phyloP scores from a whole-genome alignment of 2,113 vertebrate genomes.

The Haemorhous mexicanus region DNA sequence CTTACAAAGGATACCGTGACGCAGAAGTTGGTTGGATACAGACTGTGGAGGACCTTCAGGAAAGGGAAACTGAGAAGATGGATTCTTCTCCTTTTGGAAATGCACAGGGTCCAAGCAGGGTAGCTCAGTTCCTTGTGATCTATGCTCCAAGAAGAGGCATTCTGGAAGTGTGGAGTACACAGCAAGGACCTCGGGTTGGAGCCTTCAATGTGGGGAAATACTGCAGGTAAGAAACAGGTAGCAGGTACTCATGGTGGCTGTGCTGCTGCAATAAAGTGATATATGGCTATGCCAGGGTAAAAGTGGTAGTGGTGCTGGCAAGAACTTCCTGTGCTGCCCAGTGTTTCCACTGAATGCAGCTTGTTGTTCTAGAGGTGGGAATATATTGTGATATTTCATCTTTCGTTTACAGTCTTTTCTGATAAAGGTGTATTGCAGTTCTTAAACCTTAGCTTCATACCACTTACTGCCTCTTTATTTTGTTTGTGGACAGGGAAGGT shows the following conservation, averaged over 20 bases:
- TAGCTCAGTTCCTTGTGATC: slow-evolving; percentile 93
- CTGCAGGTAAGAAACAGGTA: slow-evolving; percentile 79
- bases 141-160: slow-evolving; percentile 94
- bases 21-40: slow-evolving; percentile 96
- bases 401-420: not conserved
- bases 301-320: not conserved
- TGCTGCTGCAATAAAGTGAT: not conserved
- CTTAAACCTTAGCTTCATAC: not conserved
- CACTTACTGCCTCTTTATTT: not conserved
- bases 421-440: not conserved
- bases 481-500: not conserved
- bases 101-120: slow-evolving; percentile 79
- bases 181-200: slow-evolving; percentile 92
- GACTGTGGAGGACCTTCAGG: slow-evolving; percentile 85
- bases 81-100: slow-evolving; percentile 74
- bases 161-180: slow-evolving; percentile 95
- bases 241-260: not conserved
- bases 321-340: not conserved
- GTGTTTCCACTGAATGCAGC: not conserved
- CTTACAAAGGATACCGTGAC: slow-evolving; percentile 87
- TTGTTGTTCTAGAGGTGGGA: not conserved
- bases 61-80: slow-evolving; percentile 79
- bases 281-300: not conserved
- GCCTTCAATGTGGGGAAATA: slow-evolving; percentile 97
- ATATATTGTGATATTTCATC: not conserved